Evolutionary conservation across 2,888 invertebrate genomes (phyloP).

Genomic region (Minunthozetes semirufus): DNA sequence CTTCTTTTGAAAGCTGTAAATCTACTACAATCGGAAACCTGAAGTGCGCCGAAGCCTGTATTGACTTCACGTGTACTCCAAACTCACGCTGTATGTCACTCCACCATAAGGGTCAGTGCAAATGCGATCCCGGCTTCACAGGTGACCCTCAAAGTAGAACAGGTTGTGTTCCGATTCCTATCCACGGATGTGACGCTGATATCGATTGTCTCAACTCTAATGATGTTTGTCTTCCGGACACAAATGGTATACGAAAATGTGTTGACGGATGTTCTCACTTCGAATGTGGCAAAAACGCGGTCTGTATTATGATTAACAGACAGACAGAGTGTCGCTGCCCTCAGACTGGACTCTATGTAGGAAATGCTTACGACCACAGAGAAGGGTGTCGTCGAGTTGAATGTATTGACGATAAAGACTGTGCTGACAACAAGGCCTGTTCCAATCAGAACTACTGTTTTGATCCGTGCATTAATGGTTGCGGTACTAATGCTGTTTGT

Average conservation of each 20-base stretch:
- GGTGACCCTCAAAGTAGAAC: constrained; percentile 84
- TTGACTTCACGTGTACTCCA: constrained; percentile 71
- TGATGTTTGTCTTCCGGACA: constrained; percentile 69
- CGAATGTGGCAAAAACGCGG: constrained; percentile 74
- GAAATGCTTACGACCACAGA: constrained; percentile 75
- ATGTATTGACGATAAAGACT: constrained; percentile 52
- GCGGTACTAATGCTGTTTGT: constrained; percentile 81
- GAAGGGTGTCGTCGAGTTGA: constrained; percentile 44
- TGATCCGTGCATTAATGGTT: constrained; percentile 63
- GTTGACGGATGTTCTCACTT: constrained; percentile 66
- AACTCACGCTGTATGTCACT: constrained; percentile 66
- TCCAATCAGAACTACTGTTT: constrained; percentile 66
- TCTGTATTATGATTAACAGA: constrained; percentile 82
- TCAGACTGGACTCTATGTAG: constrained; percentile 68
- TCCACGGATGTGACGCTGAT: constrained; percentile 41
- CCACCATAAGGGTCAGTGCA: constrained; percentile 57
- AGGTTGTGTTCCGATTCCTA: constrained; percentile 60
- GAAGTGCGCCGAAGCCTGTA: constrained; percentile 69
- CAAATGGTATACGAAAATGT: constrained; percentile 41
- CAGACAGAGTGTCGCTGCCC: constrained; percentile 83
- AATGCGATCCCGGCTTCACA: constrained; percentile 71
- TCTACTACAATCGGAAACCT: constrained; percentile 67
- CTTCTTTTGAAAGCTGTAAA: constrained; percentile 40
- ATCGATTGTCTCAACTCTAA: constrained; percentile 53
- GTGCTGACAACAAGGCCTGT: constrained; percentile 55